Base-by-base conservation (phyloP, 2,797 vertebrate genomes). In the Podarcis lilfordi region DNA sequence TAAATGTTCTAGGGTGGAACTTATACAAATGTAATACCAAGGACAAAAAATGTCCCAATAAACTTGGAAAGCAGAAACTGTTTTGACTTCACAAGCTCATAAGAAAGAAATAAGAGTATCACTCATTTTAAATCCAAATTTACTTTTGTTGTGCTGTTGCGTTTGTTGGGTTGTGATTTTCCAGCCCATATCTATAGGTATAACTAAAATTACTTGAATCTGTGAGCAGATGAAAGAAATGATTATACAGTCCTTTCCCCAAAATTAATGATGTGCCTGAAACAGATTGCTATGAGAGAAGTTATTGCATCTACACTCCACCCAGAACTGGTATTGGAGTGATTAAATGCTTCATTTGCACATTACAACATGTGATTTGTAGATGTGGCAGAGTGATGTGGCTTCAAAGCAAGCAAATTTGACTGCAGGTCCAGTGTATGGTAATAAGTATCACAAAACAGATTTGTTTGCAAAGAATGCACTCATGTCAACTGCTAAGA, bases 391-490 rank as follows among this genome's bases (percentile, higher is more conserved):
- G 87, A 68, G 0, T 25, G 40, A 7, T 40, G 25, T 82, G 11
- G 25, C 37, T 89, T 59, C 17, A 89, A 91, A 90, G 37, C 40
- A 68, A 6, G 9, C 27, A 71, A 40, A 61, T 79, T 37, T 76
- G 69, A 64, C 78, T 83, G 19, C 55, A 78, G 23, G 2, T 86
- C 86, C 10, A 86, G 84, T 85, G 27, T 84, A 2, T 79, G 85
- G 13, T 86, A 87, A 25, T 32, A 90, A 71, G 55, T 0, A 29
- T 32, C 9, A 91, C 29, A 80, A 72, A 86, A 71, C 32, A 86
- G 8, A 40, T 79, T 32, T 27, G 21, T 79, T 79, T 86, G 29
- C 40, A 69, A 15, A 10, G 17, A 92, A 32, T 43, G 43, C 55
- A 7, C 3, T 8, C 50, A 6, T 55, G 8, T 19, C n/a, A 50